Conservation (phyloP, 2,797 vertebrate genomes). For the Takifugu rubripes region DNA sequence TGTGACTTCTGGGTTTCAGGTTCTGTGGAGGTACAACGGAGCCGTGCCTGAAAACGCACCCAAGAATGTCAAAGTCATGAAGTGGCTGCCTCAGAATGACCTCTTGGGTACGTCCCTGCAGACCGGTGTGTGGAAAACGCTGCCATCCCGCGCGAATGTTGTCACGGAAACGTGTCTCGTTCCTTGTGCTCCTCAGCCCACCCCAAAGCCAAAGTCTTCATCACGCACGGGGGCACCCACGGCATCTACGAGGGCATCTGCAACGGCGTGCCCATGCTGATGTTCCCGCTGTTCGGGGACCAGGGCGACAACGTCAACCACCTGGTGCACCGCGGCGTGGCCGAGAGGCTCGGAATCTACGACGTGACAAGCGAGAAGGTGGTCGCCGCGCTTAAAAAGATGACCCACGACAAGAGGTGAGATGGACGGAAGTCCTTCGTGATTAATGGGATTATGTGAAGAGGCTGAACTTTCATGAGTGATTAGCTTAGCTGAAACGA, state of each 20-base stretch:
- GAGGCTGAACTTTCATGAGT: no score
- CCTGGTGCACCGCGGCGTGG: slow-evolving; percentile 80
- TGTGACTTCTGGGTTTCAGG: slow-evolving; percentile 67
- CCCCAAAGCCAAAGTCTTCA: slow-evolving; percentile 86
- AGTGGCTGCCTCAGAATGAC: slow-evolving; percentile 96
- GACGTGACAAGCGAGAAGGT: slow-evolving; percentile 79
- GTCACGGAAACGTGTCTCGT: no score
- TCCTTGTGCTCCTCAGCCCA: slow-evolving; percentile 67
- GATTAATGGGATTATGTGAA: no score
- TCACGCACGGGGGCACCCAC: slow-evolving; percentile 89
- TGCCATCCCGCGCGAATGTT: neutral
- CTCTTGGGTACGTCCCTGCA: slow-evolving; percentile 80
- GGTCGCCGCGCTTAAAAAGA: slow-evolving; percentile 70
- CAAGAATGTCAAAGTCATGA: slow-evolving; percentile 83
- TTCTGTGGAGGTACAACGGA: slow-evolving; percentile 90
- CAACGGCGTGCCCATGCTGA: slow-evolving; percentile 88
- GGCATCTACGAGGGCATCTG: slow-evolving; percentile 90
- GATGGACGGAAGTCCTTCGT: slow-evolving; percentile 6
- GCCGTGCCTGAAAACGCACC: slow-evolving; percentile 71
- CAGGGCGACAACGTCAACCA: slow-evolving; percentile 85
- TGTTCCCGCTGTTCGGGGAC: slow-evolving; percentile 91
- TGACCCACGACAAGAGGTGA: slow-evolving; percentile 86
- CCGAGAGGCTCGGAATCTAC: slow-evolving; percentile 72
- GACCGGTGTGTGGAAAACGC: neutral
- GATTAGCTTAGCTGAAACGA: no score